Percentiles rank a stretch among this genome's conserved stretches.
Evolutionary conservation across 2,113 vertebrate species (phyloP).

Genomic region (Porphyrio hochstetteri): DNA sequence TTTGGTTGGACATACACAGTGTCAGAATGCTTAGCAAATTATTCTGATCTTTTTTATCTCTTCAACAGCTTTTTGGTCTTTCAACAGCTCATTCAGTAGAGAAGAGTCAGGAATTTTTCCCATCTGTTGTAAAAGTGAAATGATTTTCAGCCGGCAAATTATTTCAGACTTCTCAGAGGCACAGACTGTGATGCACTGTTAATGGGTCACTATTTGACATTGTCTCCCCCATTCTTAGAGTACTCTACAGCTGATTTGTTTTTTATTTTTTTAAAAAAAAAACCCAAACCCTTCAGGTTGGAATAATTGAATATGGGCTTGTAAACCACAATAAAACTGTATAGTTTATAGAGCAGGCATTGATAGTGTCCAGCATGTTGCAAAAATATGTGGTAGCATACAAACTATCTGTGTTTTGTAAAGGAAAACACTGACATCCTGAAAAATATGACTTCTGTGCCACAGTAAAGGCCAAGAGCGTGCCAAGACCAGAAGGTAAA

Average conservation of each 20-base stretch:
- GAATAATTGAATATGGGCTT: not conserved
- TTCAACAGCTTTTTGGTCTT: conserved; percentile 13
- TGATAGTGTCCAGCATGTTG: not conserved
- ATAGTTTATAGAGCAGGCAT: not conserved
- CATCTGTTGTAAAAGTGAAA: not conserved
- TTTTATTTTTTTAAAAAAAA: not conserved
- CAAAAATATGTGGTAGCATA: not conserved
- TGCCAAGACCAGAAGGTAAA: not conserved
- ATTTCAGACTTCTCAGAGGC: not conserved
- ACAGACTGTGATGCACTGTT: not conserved
- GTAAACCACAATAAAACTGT: not conserved
- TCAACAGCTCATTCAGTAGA: not conserved
- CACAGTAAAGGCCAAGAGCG: not conserved
- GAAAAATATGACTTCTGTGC: not conserved
- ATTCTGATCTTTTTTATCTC: conserved; percentile 18
- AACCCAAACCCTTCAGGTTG: not conserved
- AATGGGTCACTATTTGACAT: not conserved
- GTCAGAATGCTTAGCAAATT: conserved; percentile 27
- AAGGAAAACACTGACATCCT: not conserved
- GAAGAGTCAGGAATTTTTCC: not conserved
- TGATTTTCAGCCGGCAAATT: conserved; percentile 19
- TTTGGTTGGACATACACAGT: not conserved
- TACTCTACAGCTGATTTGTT: not conserved
- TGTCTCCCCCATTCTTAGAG: not conserved
- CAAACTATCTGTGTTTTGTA: not conserved